Evolutionary conservation across 1,140 invertebrate genomes (phyloP), one percentile per base, ranked within the genome.

Genomic region (Bombus fervidus): DNA sequence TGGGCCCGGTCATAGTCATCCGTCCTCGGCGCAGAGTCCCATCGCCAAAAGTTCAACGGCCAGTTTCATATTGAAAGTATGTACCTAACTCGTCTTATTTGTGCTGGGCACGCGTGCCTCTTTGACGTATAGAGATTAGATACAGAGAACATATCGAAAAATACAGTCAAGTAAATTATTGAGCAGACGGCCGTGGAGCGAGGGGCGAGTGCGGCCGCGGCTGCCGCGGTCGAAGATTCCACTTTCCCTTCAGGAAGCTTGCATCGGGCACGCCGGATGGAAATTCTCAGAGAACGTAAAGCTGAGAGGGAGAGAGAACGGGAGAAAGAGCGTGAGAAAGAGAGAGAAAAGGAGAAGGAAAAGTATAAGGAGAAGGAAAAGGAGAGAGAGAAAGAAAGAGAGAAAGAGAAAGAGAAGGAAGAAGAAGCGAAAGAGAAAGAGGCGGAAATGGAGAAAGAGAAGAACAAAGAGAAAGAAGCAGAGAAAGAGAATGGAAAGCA

Each of bases 21-120:
- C 87, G 74, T 93, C 91, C 79, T 71, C 91, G 66, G 87, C 87
- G 0, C 93, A 93, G 64, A 93, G 93, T 83, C 91, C 93, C 25
- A 93, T 93, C 18, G 91, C 88, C 25, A 93, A 93, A 62, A 92
- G 90, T 71, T 92, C 93, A 5, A 92, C 93, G 13, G 93, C 93
- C 73, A 93, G 93, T 72, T 93, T 93, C 76, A 93, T 93, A 68
- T 79, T 93, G 76, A 93, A 92, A 90, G 92, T 93, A 92, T 88
- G 83, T 92, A 92, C 2, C 86, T 91, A 88, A 85, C 73, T 73
- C 80, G 81, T 28, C 37, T 66, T 59, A 18, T 31, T 28, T 2
- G 12, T 3, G 4, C 3, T 15, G 25, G 28, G 3, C 12, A 22
- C 15, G 47, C 6, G 5, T 37, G 22, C 8, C 5, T 66, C 10